Evolutionary conservation across 2,113 vertebrate genomes (phyloP).

Genomic region (Balaeniceps rex): DNA sequence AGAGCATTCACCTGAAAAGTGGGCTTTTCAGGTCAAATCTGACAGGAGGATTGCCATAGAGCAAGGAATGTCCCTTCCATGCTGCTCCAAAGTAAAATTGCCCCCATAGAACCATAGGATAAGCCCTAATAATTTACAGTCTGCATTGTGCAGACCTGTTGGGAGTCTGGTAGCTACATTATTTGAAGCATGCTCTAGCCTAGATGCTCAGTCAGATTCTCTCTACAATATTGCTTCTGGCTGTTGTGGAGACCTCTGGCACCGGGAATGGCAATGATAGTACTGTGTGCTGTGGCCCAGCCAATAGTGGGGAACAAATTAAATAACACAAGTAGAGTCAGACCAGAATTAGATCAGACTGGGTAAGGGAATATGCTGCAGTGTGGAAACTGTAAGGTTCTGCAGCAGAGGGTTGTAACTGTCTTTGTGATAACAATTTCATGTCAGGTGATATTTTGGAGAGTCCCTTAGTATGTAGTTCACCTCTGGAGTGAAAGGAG

Average conservation of each 20-base stretch:
- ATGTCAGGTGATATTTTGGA: too few species aligned
- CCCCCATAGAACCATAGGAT: background rate
- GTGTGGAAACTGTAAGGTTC: background rate
- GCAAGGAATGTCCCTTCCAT: background rate
- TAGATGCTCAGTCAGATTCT: background rate
- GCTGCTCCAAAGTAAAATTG: background rate
- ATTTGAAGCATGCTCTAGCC: background rate
- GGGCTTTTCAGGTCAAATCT: background rate
- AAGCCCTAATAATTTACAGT: background rate
- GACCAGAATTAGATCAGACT: background rate
- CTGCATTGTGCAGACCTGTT: background rate
- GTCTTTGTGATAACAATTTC: background rate
- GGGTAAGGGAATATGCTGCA: background rate
- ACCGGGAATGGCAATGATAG: background rate
- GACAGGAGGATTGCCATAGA: too few species aligned
- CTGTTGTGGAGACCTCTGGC: too few species aligned
- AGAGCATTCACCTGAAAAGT: background rate
- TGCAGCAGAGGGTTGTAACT: background rate
- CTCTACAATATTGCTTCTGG: background rate
- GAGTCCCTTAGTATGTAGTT: background rate
- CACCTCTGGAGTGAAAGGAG: background rate
- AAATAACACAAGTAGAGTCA: background rate
- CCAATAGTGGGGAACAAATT: background rate
- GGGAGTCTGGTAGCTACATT: background rate
- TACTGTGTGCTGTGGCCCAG: background rate